Percentiles rank a stretch among this genome's conserved stretches.
Conservation (phyloP, 2,797 vertebrate species). For the Lepidocolaptes lacrymiger region DNA sequence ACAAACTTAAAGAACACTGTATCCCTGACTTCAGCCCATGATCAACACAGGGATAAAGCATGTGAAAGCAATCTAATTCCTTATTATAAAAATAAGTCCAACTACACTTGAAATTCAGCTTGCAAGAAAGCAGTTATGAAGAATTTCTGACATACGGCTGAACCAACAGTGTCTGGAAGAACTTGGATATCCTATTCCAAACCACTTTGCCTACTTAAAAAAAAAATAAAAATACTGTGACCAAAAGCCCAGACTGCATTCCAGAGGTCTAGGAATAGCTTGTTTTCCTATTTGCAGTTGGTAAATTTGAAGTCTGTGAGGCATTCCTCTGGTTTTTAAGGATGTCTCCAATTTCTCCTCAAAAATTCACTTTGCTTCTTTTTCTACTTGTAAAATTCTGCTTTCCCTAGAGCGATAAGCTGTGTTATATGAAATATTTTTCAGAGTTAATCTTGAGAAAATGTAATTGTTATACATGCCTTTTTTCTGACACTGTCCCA, state of each 20-base stretch:
- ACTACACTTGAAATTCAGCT: slow-evolving; percentile 33
- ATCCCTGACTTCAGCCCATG: slow-evolving; percentile 43
- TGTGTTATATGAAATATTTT: background rate
- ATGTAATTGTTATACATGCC: background rate
- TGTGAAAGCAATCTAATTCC: background rate
- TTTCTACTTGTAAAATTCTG: background rate
- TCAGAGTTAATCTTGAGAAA: background rate
- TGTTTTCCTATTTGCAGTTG: slow-evolving; percentile 68
- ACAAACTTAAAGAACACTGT: slow-evolving; percentile 30
- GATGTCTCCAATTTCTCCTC: slow-evolving; percentile 47
- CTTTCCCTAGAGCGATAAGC: background rate
- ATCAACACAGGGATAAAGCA: slow-evolving; percentile 27
- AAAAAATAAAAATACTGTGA: slow-evolving; percentile 19
- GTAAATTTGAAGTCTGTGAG: slow-evolving; percentile 59
- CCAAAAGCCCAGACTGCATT: slow-evolving; percentile 64
- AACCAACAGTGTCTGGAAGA: slow-evolving; percentile 68
- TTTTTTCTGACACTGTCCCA: background rate
- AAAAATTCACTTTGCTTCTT: slow-evolving; percentile 56
- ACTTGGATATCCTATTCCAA: slow-evolving; percentile 48
- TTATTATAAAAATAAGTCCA: slow-evolving; percentile 48
- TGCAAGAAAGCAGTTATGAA: slow-evolving; percentile 33
- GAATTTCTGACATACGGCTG: slow-evolving; percentile 58
- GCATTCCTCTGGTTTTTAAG: slow-evolving; percentile 63
- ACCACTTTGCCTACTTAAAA: slow-evolving; percentile 52
- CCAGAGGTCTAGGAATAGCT: slow-evolving; percentile 74